Evolutionary conservation across 2,113 vertebrate species (phyloP), one percentile per base, ranked within the genome.

Genomic region (Dissostichus mawsoni): DNA sequence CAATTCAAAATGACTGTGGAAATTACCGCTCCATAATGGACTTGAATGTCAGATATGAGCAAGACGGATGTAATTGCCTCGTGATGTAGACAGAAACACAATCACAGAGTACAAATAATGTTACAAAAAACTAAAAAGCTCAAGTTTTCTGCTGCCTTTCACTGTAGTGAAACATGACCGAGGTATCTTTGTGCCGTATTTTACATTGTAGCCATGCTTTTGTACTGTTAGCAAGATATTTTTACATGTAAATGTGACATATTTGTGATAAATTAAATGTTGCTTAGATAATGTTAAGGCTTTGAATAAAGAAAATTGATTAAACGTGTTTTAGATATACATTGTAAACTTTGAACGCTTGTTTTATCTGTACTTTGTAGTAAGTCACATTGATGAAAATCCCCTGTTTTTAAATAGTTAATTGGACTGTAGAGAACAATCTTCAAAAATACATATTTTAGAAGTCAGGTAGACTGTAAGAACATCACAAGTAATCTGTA

Each of bases 141-240:
- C 16, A 77, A 78, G 58, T 74, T 7, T 73, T 81, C 44, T 18
- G 67, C 79, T 90, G 88, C 87, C 83, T 87, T 87, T 53, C 74
- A 79, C 65, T 85, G 80, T 87, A 12, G 55, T 61, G 56, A 84
- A 80, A 84, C 44, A 55, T 47, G 3, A 63, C 55, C 71, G n/a
- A 68, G 50, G 48, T 51, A 13, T 84, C n/a, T 78, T 50, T 73
- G 76, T 84, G 83, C 78, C 81, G 85, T 80, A 71, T 84, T 81
- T 77, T 17, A 64, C 51, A 18, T 36, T 20, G 70, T 81, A 89
- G 85, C 81, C 79, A 85, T 71, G 66, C 53, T 16, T 90, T 76
- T 70, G 83, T 73, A 89, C 87, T 85, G 86, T 90, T 81, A 58
- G 9, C 4, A 25, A 52, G 16, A 72, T 62, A 68, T 68, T n/a